Conservation (phyloP, 1,140 invertebrate genomes). For the Drosophila ananassae region DNA sequence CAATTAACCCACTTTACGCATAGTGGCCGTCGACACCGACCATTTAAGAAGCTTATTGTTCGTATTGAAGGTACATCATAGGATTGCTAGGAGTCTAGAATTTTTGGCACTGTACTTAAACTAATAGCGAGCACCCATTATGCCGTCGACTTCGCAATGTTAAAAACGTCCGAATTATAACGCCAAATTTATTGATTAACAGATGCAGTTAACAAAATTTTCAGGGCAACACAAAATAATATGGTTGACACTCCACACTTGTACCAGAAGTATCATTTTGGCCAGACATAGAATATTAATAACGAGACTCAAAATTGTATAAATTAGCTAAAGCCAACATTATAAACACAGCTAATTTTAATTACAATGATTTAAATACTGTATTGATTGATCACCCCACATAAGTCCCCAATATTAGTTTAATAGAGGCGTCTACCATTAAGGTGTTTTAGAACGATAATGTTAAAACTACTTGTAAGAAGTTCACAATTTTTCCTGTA, state of each 20-base stretch:
- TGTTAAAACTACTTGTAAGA: conserved; percentile 28
- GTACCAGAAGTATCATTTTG: too few species aligned
- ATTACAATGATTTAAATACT: conserved; percentile 15
- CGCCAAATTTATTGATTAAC: conserved; percentile 11
- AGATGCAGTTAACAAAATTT: too few species aligned
- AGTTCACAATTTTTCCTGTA: conserved; percentile 36
- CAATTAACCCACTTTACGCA: conserved; percentile 1
- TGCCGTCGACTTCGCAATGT: conserved; percentile 1
- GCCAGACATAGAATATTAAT: too few species aligned
- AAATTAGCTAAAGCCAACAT: conserved; percentile 19
- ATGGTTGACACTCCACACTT: too few species aligned
- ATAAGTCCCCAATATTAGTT: conserved; percentile 1
- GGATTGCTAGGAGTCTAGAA: conserved; percentile 5
- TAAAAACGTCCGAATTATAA: conserved; percentile 3
- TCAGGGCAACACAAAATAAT: too few species aligned
- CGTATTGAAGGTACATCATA: conserved; percentile 6
- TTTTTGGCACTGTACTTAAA: conserved; percentile 16
- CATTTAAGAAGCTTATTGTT: too few species aligned
- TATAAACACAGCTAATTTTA: conserved; percentile 10
- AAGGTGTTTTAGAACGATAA: conserved; percentile 28
- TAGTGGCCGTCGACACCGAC: conserved; percentile 3
- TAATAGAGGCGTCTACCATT: conserved; percentile 21
- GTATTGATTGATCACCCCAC: conserved; percentile 12
- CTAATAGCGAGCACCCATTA: conserved; percentile 8
- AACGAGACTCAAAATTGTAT: conserved; percentile 17